Conservation (phyloP, 2,888 invertebrate genomes). For the Ypsolopha sequella region DNA sequence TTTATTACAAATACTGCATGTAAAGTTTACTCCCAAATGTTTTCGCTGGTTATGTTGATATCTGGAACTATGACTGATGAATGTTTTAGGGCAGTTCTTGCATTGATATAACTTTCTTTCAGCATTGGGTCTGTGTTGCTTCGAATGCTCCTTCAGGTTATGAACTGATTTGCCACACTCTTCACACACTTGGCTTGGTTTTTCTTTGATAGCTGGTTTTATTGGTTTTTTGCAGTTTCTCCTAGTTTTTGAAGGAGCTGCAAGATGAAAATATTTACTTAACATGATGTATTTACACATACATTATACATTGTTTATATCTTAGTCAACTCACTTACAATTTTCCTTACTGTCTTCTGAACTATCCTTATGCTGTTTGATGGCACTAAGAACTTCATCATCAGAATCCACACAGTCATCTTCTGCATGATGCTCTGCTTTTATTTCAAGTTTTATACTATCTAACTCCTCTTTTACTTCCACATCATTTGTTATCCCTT, state of each 20-base stretch:
- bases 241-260: slow-evolving; percentile 5
- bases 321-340: slow-evolving; percentile 17
- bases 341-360: slow-evolving; percentile 20
- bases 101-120: slow-evolving; percentile 28
- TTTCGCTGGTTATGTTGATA: slow-evolving; percentile 38
- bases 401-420: slow-evolving; percentile 25
- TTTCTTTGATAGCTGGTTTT: slow-evolving; percentile 6
- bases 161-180: background rate
- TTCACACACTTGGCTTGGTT: slow-evolving; percentile 8
- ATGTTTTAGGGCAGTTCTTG: slow-evolving; percentile 37
- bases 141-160: slow-evolving; percentile 4
- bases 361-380: slow-evolving; percentile 15
- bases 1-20: slow-evolving; percentile 48
- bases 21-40: slow-evolving; percentile 42
- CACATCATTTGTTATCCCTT: slow-evolving; percentile 12
- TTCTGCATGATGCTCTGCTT: slow-evolving; percentile 6
- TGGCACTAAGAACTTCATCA: slow-evolving; percentile 41
- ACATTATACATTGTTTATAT: background rate
- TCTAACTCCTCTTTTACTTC: slow-evolving; percentile 18
- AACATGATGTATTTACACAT: background rate
- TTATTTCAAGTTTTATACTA: slow-evolving; percentile 1
- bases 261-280: background rate
- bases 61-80: slow-evolving; percentile 26
- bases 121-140: slow-evolving; percentile 24
- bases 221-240: background rate